These are phyloP conservation scores for Camelus dromedarius DNA, from an alignment of 2,113 vertebrate species.

Conservation along the genomic window DNA sequence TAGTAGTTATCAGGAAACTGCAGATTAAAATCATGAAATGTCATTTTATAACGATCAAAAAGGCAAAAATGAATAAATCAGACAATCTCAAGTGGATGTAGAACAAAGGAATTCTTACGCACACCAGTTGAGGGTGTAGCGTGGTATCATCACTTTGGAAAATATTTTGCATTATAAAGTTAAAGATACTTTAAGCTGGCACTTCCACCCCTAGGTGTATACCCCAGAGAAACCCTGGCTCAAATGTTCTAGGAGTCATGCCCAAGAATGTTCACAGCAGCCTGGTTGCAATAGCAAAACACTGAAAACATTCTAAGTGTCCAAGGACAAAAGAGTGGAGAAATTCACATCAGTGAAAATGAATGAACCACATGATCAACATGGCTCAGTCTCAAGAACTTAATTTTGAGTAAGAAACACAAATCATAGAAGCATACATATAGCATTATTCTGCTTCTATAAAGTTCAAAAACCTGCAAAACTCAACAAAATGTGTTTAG, in stretches of 20 bases:
- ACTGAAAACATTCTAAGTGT: slow-evolving; percentile 59
- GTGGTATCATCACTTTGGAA: not conserved
- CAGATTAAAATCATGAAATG: slow-evolving; percentile 4
- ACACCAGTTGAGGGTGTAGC: not conserved
- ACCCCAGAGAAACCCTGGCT: slow-evolving; percentile 36
- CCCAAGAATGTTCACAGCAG: slow-evolving; percentile 65
- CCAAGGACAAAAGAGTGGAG: slow-evolving; percentile 35
- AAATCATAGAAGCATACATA: not conserved
- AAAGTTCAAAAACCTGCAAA: not conserved
- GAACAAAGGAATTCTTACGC: not conserved
- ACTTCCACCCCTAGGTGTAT: not conserved
- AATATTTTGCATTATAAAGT: not conserved
- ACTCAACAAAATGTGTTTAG: not conserved
- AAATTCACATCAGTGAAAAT: slow-evolving; percentile 60
- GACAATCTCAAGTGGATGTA: not conserved
- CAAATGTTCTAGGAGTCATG: slow-evolving; percentile 21
- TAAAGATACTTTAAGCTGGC: slow-evolving; percentile 5
- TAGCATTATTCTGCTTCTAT: not conserved
- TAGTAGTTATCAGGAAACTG: not conserved
- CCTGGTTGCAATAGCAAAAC: slow-evolving; percentile 63
- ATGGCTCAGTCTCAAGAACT: not conserved
- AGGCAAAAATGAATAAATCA: slow-evolving; percentile 20
- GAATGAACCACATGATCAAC: not conserved
- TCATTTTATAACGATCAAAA: slow-evolving; percentile 17
- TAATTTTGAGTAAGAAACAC: not conserved